A percentile compares a stretch with the other conserved stretches of the same genome.
phyloP scores from a whole-genome alignment of 2,888 invertebrate species.

The Euphydryas editha region DNA sequence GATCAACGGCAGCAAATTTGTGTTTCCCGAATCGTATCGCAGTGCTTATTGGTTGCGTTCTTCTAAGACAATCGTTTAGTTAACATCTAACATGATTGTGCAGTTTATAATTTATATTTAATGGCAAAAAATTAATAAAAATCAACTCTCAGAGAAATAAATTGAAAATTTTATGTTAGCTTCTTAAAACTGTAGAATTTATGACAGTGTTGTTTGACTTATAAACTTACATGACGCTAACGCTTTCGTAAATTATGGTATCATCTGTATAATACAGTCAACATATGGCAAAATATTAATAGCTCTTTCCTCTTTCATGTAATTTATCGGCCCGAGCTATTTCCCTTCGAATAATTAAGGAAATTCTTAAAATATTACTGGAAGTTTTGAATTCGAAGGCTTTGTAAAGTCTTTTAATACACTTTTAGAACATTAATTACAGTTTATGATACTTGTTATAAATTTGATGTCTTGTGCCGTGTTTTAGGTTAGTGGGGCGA shows the following conservation, averaged over 20 bases:
- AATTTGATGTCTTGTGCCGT: neutral
- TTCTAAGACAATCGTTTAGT: neutral
- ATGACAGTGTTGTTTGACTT: too few species aligned
- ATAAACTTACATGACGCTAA: neutral
- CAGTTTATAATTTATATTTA: neutral
- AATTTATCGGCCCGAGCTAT: neutral
- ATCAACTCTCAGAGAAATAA: too few species aligned
- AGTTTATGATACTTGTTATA: neutral
- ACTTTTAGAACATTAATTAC: slow-evolving; percentile 6
- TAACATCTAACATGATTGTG: neutral
- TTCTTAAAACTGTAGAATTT: too few species aligned
- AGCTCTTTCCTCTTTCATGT: neutral
- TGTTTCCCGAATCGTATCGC: slow-evolving; percentile 20
- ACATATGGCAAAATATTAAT: neutral
- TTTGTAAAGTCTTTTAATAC: neutral
- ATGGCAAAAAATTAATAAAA: too few species aligned
- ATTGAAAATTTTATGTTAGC: too few species aligned
- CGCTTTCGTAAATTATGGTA: neutral
- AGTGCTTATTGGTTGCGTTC: neutral
- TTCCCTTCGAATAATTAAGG: neutral
- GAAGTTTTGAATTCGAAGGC: slow-evolving; percentile 2
- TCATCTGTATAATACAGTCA: neutral
- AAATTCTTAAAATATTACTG: neutral
- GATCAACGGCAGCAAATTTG: slow-evolving; percentile 23
- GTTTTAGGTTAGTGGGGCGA: slow-evolving; percentile 13